Percentiles rank a stretch among this genome's conserved stretches.
phyloP scores from a whole-genome alignment of 2,888 invertebrate species.

The Sphecodes monilicornis region DNA sequence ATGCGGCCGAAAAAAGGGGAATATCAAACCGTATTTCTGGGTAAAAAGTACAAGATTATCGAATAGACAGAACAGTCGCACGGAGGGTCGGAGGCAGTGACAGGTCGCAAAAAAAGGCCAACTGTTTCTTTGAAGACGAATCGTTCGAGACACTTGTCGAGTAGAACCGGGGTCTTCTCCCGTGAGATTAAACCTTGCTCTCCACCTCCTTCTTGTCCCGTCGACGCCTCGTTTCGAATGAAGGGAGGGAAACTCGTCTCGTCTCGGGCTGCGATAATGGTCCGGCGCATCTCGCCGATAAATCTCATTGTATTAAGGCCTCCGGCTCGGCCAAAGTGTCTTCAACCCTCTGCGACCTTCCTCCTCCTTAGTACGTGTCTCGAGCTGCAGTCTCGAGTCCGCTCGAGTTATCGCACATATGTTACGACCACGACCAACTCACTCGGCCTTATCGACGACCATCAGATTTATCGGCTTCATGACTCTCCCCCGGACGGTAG shows the following conservation, averaged over 20 bases:
- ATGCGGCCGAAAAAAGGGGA: slow-evolving; percentile 7
- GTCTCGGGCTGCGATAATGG: slow-evolving; percentile 65
- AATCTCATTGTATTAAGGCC: slow-evolving; percentile 70
- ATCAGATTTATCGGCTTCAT: slow-evolving; percentile 16
- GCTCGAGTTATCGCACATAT: slow-evolving; percentile 39
- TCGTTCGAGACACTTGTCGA: slow-evolving; percentile 74
- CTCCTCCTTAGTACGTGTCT: slow-evolving; percentile 11
- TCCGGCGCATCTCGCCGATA: slow-evolving; percentile 67
- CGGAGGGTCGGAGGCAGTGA: slow-evolving; percentile 51
- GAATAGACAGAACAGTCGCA: slow-evolving; percentile 27
- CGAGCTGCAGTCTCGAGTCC: not conserved
- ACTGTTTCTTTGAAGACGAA: slow-evolving; percentile 73
- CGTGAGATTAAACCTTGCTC: slow-evolving; percentile 70
- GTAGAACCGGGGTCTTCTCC: slow-evolving; percentile 62
- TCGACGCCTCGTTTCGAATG: slow-evolving; percentile 55
- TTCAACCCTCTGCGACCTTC: slow-evolving; percentile 24
- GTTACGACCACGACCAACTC: not conserved
- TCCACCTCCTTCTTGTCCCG: slow-evolving; percentile 50
- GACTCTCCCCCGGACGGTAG: not conserved
- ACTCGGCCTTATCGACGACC: not conserved
- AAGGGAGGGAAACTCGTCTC: slow-evolving; percentile 62
- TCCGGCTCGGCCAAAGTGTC: slow-evolving; percentile 32
- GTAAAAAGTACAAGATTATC: slow-evolving; percentile 23
- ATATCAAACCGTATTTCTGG: slow-evolving; percentile 34
- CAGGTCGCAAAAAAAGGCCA: slow-evolving; percentile 65